Conservation (phyloP, 2,888 invertebrate species). For the Silvanus unidentatus region DNA sequence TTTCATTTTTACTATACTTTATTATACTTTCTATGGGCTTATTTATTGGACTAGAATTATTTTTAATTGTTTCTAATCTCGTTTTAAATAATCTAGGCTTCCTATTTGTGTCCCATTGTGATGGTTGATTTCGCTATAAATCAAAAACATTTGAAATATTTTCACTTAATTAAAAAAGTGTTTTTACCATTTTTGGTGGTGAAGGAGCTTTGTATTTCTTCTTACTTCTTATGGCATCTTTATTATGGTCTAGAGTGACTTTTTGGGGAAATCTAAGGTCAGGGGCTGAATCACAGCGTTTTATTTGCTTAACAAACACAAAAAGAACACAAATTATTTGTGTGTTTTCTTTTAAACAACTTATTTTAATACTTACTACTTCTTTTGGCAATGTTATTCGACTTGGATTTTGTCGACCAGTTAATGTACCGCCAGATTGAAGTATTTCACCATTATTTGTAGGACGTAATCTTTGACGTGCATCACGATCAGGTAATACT, state of each 20-base stretch:
- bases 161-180: too few relatives aligned
- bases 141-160: too few relatives aligned
- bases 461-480: conserved; percentile 58
- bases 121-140: too few relatives aligned
- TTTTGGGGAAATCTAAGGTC: conserved; percentile 49
- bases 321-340: conserved; percentile 2
- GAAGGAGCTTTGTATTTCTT: conserved; percentile 75
- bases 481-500: conserved; percentile 64
- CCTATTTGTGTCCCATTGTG: conserved; percentile 38
- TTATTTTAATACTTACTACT: conserved; percentile 7
- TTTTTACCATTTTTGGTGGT: conserved; percentile 48
- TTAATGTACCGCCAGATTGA: conserved; percentile 77
- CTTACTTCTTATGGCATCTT: conserved; percentile 54
- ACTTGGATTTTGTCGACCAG: conserved; percentile 51
- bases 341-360: not conserved
- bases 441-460: conserved; percentile 80
- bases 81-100: conserved; percentile 68
- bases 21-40: conserved; percentile 13
- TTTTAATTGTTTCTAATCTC: conserved; percentile 63
- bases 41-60: conserved; percentile 37
- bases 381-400: conserved; percentile 12
- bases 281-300: conserved; percentile 69
- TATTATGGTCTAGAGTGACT: conserved; percentile 29
- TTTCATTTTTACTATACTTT: conserved; percentile 11
- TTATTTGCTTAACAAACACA: conserved; percentile 38